Percentiles rank a stretch among this genome's conserved stretches.
Conservation (phyloP, 2,888 invertebrate genomes). For the Tetrapedia diversipes region DNA sequence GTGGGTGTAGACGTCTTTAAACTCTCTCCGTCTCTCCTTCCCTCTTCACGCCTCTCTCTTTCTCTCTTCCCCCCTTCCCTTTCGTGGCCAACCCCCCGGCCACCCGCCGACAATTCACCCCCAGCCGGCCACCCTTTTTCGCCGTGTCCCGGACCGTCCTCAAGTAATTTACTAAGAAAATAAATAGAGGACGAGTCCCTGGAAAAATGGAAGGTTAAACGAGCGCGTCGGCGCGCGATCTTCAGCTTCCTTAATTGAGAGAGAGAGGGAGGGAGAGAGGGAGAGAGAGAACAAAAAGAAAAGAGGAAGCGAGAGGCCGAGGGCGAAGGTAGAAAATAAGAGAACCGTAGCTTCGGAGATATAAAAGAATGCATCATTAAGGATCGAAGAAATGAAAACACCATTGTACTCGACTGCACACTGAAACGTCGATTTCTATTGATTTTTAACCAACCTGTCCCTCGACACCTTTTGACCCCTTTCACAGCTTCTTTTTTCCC, state of each 20-base stretch:
- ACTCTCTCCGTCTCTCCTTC: constrained; percentile 57
- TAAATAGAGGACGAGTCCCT: constrained; percentile 78
- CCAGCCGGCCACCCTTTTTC: constrained; percentile 68
- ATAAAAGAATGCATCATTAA: constrained; percentile 55
- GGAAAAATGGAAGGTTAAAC: constrained; percentile 76
- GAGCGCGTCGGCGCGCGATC: constrained; percentile 72
- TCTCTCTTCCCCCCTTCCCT: constrained; percentile 43
- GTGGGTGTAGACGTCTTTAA: constrained; percentile 82
- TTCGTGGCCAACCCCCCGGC: constrained; percentile 31
- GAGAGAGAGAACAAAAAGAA: constrained; percentile 39
- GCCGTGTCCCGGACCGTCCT: constrained; percentile 77
- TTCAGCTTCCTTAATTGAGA: constrained; percentile 70
- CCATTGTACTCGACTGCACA: neutral
- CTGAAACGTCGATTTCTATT: constrained; percentile 27
- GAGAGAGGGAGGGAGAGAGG: constrained; percentile 44
- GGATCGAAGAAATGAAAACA: constrained; percentile 47
- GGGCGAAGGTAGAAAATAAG: constrained; percentile 26
- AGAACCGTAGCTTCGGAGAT: constrained; percentile 31
- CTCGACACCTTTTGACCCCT: constrained; percentile 4
- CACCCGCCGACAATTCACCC: constrained; percentile 60
- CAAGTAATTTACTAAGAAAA: constrained; percentile 82
- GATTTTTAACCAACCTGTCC: constrained; percentile 19
- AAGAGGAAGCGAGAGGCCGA: constrained; percentile 30
- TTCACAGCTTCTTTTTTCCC: neutral
- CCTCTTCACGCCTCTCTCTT: constrained; percentile 21